Base-by-base conservation (phyloP, 2,113 vertebrate species). In the Labrus mixtus region DNA sequence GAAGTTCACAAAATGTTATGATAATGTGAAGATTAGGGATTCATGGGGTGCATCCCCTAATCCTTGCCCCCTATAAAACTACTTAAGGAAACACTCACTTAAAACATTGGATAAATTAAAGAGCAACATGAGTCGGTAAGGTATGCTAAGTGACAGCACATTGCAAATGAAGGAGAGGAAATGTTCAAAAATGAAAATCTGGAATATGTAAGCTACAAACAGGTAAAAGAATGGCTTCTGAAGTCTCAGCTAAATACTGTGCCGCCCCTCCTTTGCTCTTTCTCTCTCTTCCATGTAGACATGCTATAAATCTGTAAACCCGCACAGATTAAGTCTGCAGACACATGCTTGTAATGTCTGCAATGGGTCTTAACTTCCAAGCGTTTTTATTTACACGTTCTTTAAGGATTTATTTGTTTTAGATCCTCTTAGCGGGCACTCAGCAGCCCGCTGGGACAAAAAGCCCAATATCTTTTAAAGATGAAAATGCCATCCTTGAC, bases 11-110 rank as follows among this genome's bases (percentile, higher is more conserved):
- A 78, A 68, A 36, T 54, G 64, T 59, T 53, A 58, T 76, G 59
- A 67, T 79, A 79, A 87, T 76, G 56, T 70, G 60, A n/a, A 81
- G 46, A 85, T 53, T 72, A 85, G 46, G 62, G 64, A 79, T 76
- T 72, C 75, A 36, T 59, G 54, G 51, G 82, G 61, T 64, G 55
- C 11, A 23, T 64, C 67, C 51, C 81, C 58, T 78, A 81, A 88
- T 85, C 79, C 39, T 50, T 54, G 43, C 78, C n/a, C 51, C 29
- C 46, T 48, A 15, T 17, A 19, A 19, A 17, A 48, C 6, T 45
- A 15, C 11, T 66, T 56, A 83, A 64, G 81, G 73, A 83, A 81
- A 45, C 5, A 83, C 77, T n/a, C n/a, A 76, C 46, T 73, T 50
- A 73, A 81, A 45, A 70, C 37, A 39, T 54, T 43, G 67, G 29